Evolutionary conservation across 2,888 invertebrate genomes (phyloP).

Genomic region (Dyspetes luteomarginatus): DNA sequence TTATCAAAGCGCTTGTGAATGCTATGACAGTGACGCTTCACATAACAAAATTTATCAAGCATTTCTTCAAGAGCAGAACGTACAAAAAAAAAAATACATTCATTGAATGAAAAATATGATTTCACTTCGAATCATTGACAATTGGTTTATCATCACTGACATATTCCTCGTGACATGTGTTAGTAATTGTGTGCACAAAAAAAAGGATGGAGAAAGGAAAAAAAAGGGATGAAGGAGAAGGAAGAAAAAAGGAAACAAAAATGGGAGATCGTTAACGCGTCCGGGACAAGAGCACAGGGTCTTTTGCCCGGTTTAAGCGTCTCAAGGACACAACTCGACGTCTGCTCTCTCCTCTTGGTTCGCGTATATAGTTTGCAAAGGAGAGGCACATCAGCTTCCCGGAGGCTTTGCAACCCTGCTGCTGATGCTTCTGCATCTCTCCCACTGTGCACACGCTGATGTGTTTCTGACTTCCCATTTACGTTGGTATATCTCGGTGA

Average conservation of each 20-base stretch:
- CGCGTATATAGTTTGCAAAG: conserved; percentile 29
- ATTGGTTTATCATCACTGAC: too few species aligned
- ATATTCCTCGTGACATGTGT: not conserved
- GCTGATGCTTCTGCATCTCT: conserved; percentile 48
- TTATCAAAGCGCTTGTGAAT: too few species aligned
- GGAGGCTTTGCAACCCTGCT: conserved; percentile 50
- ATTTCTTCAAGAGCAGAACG: too few species aligned
- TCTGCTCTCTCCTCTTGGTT: conserved; percentile 50
- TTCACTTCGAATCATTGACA: too few species aligned
- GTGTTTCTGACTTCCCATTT: conserved; percentile 65
- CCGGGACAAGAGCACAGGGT: conserved; percentile 57
- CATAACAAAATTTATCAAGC: too few species aligned
- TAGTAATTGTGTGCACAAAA: not conserved
- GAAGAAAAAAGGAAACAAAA: conserved; percentile 45
- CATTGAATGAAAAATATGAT: too few species aligned
- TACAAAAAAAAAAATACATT: too few species aligned
- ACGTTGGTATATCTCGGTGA: conserved; percentile 57
- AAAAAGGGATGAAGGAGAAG: conserved; percentile 38
- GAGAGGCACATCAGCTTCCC: conserved; percentile 57
- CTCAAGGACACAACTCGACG: conserved; percentile 66
- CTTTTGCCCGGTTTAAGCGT: conserved; percentile 50
- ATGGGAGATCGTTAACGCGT: conserved; percentile 69
- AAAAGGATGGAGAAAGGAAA: conserved; percentile 1
- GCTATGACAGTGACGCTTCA: too few species aligned
- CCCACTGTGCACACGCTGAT: conserved; percentile 45